Evolutionary conservation across 2,797 vertebrate species (phyloP).

Genomic region (Myotis pilosus): DNA sequence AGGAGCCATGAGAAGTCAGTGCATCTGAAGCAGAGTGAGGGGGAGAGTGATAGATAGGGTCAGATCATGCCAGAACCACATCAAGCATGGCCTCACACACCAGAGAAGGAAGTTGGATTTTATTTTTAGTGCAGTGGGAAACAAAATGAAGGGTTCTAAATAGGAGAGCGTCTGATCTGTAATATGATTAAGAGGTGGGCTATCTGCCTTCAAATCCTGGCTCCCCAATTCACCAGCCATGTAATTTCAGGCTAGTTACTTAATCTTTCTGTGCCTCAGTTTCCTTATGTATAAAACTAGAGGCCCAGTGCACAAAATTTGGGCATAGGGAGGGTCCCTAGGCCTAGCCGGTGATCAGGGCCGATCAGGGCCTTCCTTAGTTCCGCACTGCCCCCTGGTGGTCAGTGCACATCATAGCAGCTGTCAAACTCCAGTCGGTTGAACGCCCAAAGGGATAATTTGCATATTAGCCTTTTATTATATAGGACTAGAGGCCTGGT

Average conservation of each 20-base stretch:
- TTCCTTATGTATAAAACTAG: background rate
- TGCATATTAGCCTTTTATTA: too few species aligned
- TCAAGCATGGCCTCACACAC: background rate
- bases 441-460: too few species aligned
- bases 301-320: too few species aligned
- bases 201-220: background rate
- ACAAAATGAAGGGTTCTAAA: background rate
- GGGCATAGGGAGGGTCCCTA: too few species aligned
- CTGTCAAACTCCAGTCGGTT: fast-evolving
- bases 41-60: background rate
- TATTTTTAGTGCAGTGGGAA: slow-evolving; percentile 3
- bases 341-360: too few species aligned
- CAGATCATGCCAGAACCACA: background rate
- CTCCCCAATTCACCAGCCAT: background rate
- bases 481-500: too few species aligned
- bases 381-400: too few species aligned
- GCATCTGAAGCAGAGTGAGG: background rate
- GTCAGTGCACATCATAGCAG: too few species aligned
- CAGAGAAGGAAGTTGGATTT: background rate
- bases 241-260: background rate
- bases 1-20: background rate
- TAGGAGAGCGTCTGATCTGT: background rate
- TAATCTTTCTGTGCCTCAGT: background rate
- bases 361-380: too few species aligned
- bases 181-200: background rate